Base-by-base conservation (phyloP, 1,140 invertebrate genomes). In the Drosophila triauraria region DNA sequence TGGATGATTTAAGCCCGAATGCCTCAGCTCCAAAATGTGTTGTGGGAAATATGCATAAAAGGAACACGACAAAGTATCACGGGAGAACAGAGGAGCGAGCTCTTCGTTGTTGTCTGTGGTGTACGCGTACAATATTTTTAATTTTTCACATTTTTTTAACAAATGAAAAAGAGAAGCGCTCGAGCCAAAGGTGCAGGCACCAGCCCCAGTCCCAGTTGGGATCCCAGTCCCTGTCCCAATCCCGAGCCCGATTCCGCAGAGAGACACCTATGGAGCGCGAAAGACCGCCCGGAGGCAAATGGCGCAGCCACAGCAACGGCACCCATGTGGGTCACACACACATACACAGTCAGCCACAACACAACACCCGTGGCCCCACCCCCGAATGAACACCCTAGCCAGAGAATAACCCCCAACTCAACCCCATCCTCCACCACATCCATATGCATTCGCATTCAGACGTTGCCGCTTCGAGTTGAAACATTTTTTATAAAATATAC, bases 31-130 rank as follows among this genome's bases (percentile, higher is more conserved):
- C 50, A 75, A 78, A 87, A 88, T 88, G 83, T 88, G 83, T 87
- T 87, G 83, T 87, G 83, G 83, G 80, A 87, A 87, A 87, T 87
- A 87, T 87, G 80, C 84, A 88, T 84, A 80, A 87, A 88, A 87
- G 80, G 80, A 88, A 74, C 83, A 87, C 75, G 75, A 58, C 68
- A 68, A 67, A 75, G 57, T 32, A 48, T 71, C 59, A 71, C 57
- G 47, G 60, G 53, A 68, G 20, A 42, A 50, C 64, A 50, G 71
- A 30, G 32, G 47, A 57, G 54, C 44, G 27, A 30, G 27, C 6
- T 23, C 48, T 56, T 23, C 27, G n/a, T 65, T 44, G 67, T 40
- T 67, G 48, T 77, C 38, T 75, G 38, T 68, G 74, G 38, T 77
- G 46, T 53, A 78, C 63, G 75, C 74, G 57, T 35, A 78, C 67